Evolutionary conservation across 2,888 invertebrate species (phyloP), one percentile per base, ranked within the genome.

Genomic region (Zygothrica quintamaculata): DNA sequence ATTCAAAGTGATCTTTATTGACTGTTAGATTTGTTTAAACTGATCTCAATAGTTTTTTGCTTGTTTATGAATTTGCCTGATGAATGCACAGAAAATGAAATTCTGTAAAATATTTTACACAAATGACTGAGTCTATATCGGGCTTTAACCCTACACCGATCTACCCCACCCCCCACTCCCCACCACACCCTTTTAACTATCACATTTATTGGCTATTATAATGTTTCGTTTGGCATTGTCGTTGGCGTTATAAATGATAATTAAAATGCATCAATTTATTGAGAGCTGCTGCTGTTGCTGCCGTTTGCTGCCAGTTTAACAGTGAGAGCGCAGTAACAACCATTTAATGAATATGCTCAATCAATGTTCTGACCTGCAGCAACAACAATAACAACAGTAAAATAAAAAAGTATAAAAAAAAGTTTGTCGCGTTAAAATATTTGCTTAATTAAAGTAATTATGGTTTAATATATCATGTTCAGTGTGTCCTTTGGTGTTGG

Each of bases 361-460:
- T 80, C 79, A 80, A 77, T 84, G 87, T 34, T 56, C 31, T 47
- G 75, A 70, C 59, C 73, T 57, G 52, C 55, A 48, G 11, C 71
- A 58, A 12, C 43, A 52, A 37, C 55, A 16, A 31, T 36, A 46
- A 16, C 51, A 56, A 25, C 39, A n/a, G 9, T 46, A 29, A 12
- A 12, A 42, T 11, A 13, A 65, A 29, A 51, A 44, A 52, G 55
- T 69, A 62, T 18, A 13, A 16, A 4, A 6, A 34, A 22, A 25
- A 66, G 64, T 50, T 59, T 44, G 42, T 34, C 46, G 64, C 76
- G 71, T 55, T 56, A 80, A 80, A 82, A 78, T 87, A 82, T 82
- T 87, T 82, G 88, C 79, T 85, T 82, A 82, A 82, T 82, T 82
- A 87, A 82, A 82, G 81, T 87, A 82, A 82, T 82, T 82, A 82